Base-by-base conservation (phyloP, 2,797 vertebrate species). In the Hydrolagus colliei region DNA sequence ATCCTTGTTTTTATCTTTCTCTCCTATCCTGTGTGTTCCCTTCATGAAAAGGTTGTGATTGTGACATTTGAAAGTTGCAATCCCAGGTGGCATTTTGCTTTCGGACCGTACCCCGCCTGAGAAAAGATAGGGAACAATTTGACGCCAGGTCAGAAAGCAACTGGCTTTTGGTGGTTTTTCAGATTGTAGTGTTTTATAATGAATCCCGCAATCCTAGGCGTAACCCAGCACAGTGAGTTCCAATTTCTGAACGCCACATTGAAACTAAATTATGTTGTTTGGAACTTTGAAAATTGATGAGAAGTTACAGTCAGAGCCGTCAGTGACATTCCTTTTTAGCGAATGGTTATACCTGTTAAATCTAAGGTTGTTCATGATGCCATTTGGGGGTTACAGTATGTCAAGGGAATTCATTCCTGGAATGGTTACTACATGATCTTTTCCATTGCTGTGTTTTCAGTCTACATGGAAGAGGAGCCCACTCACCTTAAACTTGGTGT, bases 381-480 rank as follows among this genome's bases (percentile, higher is more conserved):
- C 3, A 6, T 52, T 52, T 52, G 41, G 41, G 41, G 41, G 41
- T 52, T 52, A 6, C 41, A 6, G 41, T 52, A 52, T 6, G 41
- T 52, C 41, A 52, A 52, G 41, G 41, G 41, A 52, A 52, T 52
- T 52, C 27, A 52, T 52, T 52, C 41, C 41, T 52, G 41, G 41
- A 52, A 67, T 18, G 65, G 1, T 35, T 35, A 9, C 41, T 82
- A 9, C 14, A 18, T 71, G 65, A 11, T n/a, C 7, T 52, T 1
- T 41, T 76, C 27, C 16, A 8, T 35, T 82, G 12, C 41, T 84
- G 14, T 71, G 27, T n/a, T 89, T 52, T 22, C 86, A 99, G 96
- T 96, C 61, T 97, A 96, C 87, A 95, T 97, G 75, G 98, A 99
- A 88, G 97, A 98, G 87, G 97, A 98, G 41, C 97, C 97, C 0